These are phyloP conservation scores for Lepetodrilus schrolli DNA, from an alignment of 2,888 invertebrate genomes.

Conservation along the genomic window DNA sequence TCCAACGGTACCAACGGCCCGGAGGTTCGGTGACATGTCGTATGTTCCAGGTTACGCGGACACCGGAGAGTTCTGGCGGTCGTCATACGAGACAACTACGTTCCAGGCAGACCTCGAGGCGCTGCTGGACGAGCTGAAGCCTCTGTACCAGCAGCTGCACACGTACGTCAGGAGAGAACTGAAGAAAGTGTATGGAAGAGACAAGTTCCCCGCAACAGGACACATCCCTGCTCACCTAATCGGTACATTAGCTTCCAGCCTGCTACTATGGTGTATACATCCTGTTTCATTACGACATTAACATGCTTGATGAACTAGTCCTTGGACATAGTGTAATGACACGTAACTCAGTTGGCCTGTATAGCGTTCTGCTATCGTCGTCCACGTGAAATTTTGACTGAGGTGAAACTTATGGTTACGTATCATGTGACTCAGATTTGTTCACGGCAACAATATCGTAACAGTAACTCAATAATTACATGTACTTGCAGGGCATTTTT, in stretches of 20 bases:
- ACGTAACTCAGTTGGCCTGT: too few species aligned
- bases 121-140: constrained; percentile 79
- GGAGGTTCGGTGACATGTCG: too few species aligned
- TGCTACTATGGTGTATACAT: too few species aligned
- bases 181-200: constrained; percentile 82
- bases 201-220: constrained; percentile 80
- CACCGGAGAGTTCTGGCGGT: constrained; percentile 91
- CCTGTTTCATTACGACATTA: too few species aligned
- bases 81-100: constrained; percentile 85
- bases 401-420: neutral
- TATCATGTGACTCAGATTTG: too few species aligned
- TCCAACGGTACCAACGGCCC: too few species aligned
- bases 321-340: neutral
- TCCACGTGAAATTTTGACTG: too few species aligned
- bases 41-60: constrained; percentile 85
- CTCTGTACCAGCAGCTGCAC: constrained; percentile 87
- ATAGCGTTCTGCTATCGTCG: neutral
- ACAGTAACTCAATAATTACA: too few species aligned
- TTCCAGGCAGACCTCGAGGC: constrained; percentile 80
- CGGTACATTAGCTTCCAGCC: constrained; percentile 77
- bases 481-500: too few species aligned
- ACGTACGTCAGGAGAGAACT: constrained; percentile 85
- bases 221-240: constrained; percentile 89
- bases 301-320: neutral
- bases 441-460: too few species aligned